A percentile compares a stretch with the other conserved stretches of the same genome.
phyloP scores from a whole-genome alignment of 2,888 invertebrate species.

The Sisyra nigra region DNA sequence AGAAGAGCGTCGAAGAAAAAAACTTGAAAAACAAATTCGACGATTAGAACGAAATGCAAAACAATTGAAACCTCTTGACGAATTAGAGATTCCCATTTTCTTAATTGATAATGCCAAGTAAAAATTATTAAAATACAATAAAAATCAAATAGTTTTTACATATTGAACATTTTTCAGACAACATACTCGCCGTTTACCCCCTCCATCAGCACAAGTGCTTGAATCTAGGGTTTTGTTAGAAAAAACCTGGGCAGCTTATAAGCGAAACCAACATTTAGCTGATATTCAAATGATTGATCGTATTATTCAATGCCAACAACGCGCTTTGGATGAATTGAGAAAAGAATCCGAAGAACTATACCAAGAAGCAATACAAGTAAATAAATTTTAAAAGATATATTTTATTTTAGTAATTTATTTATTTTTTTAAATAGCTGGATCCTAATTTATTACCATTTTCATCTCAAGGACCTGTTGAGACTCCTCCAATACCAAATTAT shows the following conservation, averaged over 20 bases:
- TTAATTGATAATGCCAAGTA: conserved; percentile 50
- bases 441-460: conserved; percentile 48
- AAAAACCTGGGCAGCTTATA: conserved; percentile 65
- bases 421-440: conserved; percentile 44
- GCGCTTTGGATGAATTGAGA: conserved; percentile 64
- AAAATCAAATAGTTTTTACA: conserved; percentile 5
- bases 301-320: conserved; percentile 50
- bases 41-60: conserved; percentile 62
- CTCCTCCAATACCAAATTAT: conserved; percentile 71
- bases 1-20: conserved; percentile 67
- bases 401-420: conserved; percentile 8
- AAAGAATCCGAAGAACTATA: conserved; percentile 76
- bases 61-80: conserved; percentile 81
- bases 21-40: conserved; percentile 75
- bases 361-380: conserved; percentile 66
- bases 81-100: conserved; percentile 57
- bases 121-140: conserved; percentile 14
- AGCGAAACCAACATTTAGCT: conserved; percentile 39
- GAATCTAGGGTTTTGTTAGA: conserved; percentile 47
- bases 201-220: conserved; percentile 36
- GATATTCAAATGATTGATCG: conserved; percentile 55
- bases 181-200: conserved; percentile 31
- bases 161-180: conserved; percentile 27
- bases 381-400: background rate
- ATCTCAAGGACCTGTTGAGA: conserved; percentile 57